Conservation (phyloP, 53 echinoderm and acorn worm genomes). For the Holothuria scabra region DNA sequence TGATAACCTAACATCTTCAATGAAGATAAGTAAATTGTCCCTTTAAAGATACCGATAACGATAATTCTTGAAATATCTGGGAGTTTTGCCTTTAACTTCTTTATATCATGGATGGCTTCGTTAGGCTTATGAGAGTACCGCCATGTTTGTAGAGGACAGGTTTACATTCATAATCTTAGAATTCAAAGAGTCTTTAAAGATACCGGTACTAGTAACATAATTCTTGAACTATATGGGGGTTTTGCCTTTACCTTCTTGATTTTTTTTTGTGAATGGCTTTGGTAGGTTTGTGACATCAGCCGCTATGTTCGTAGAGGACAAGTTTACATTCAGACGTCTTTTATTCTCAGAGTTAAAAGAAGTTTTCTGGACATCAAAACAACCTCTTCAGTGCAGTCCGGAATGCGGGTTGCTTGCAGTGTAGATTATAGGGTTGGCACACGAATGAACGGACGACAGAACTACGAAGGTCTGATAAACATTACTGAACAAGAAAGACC, state of each 20-base stretch:
- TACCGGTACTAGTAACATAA: too few species aligned
- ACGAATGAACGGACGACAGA: conserved; percentile 71
- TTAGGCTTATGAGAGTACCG: neutral
- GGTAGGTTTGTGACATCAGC: neutral
- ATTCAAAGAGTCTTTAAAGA: neutral
- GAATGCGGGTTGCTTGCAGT: conserved; percentile 68
- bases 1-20: too few species aligned
- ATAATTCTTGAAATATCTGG: too few species aligned
- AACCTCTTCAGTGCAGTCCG: conserved; percentile 56
- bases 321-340: neutral
- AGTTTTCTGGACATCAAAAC: neutral
- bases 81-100: too few species aligned
- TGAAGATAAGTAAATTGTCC: too few species aligned
- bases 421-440: conserved; percentile 82
- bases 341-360: neutral
- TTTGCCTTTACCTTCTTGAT: too few species aligned
- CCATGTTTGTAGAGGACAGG: conserved; percentile 1
- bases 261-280: too few species aligned
- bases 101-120: too few species aligned
- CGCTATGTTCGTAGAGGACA: conserved; percentile 6
- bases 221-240: too few species aligned
- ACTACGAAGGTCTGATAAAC: conserved; percentile 65
- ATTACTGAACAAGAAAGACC: conserved; percentile 53
- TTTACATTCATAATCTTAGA: neutral
- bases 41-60: too few species aligned